Evolutionary conservation across 2,797 vertebrate genomes (phyloP).

Genomic region (Propithecus deckenii): DNA sequence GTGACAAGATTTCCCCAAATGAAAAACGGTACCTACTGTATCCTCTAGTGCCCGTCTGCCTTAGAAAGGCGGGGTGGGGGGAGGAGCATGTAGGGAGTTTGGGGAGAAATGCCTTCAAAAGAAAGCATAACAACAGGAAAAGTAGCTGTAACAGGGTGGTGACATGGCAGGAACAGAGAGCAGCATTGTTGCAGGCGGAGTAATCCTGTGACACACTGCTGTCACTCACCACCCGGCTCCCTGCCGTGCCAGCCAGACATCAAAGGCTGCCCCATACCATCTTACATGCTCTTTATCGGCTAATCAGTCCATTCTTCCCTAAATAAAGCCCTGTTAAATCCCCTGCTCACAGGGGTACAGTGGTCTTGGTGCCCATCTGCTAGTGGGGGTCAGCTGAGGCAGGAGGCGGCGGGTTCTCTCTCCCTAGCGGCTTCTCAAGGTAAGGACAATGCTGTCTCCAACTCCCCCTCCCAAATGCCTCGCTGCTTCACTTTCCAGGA

Average conservation of each 20-base stretch:
- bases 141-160: conserved; percentile 79
- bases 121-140: conserved; percentile 73
- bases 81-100: conserved; percentile 53
- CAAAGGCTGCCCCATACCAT: conserved; percentile 87
- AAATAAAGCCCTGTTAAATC: conserved; percentile 88
- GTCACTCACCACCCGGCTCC: conserved; percentile 83
- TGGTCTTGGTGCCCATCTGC: conserved; percentile 88
- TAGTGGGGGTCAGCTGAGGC: conserved; percentile 83
- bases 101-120: conserved; percentile 74
- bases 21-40: conserved; percentile 67
- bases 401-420: conserved; percentile 78
- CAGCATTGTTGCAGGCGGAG: conserved; percentile 78
- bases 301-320: conserved; percentile 89
- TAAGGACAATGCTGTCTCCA: conserved; percentile 80
- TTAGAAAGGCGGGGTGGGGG: conserved; percentile 59
- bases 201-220: conserved; percentile 88
- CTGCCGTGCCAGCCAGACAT: conserved; percentile 85
- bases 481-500: background rate
- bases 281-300: conserved; percentile 87
- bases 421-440: conserved; percentile 84
- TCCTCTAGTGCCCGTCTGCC: conserved; percentile 62
- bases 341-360: conserved; percentile 84
- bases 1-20: conserved; percentile 65
- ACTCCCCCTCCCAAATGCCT: conserved; percentile 57
- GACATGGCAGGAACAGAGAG: conserved; percentile 84